Evolutionary conservation across 2,797 vertebrate genomes (phyloP), one percentile per base, ranked within the genome.

Genomic region (Hyperoplus immaculatus): DNA sequence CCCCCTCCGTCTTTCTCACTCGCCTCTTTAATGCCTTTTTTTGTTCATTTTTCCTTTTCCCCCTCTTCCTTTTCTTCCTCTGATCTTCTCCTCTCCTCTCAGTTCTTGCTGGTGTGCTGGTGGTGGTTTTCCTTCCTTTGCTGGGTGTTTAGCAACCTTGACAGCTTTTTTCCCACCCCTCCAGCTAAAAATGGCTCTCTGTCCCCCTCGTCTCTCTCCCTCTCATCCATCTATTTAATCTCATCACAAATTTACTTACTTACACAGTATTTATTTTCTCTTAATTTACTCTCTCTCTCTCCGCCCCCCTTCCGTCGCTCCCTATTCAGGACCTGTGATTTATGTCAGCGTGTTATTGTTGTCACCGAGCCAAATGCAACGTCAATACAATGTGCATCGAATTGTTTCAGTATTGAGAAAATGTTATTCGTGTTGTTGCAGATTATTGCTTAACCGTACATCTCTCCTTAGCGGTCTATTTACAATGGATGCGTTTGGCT

Each of bases 81-180:
- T 89, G 86, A 88, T 91, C 85, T 75, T 91, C 85, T 75, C 57
- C 72, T 77, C 47, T 60, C 13, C 53, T 85, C 77, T 82, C 68
- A 82, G 75, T 82, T 85, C 76, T 77, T 62, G 41, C 45, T 69
- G 67, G 80, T 66, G 63, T 78, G 69, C 65, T 58, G 16, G 38
- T 42, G 56, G 38, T 15, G 49, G 64, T 85, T 83, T 82, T 80
- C 80, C 81, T 60, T 63, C 87, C 77, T 78, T 74, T 78, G 60
- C 82, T 84, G 74, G 78, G 54, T 88, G 85, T 87, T 87, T 82
- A 81, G 84, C 80, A 88, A 86, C 86, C 81, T 85, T 90, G 85
- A 86, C 77, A 73, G 87, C 67, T 75, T 83, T 81, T 86, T 76
- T 74, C 64, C 29, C 76, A 68, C 85, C 74, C 80, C 84, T 87